phyloP scores from a whole-genome alignment of 1,140 invertebrate species.

The Bombus pyrosoma region DNA sequence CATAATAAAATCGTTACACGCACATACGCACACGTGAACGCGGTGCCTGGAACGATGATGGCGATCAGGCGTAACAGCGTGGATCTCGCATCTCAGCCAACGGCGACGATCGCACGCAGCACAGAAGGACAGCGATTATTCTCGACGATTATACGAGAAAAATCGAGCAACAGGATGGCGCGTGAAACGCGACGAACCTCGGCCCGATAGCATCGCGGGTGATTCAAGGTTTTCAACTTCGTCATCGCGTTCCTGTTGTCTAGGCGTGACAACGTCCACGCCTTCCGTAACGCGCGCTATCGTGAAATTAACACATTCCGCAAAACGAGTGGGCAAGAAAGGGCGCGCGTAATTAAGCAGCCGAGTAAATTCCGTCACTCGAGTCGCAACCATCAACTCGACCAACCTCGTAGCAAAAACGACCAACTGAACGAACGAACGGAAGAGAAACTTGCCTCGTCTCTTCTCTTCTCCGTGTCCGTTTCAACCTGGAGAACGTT shows the following conservation, averaged over 20 bases:
- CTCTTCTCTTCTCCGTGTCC: background rate
- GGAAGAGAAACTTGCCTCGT: background rate
- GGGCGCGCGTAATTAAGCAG: constrained; percentile 32
- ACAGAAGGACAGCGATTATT: constrained; percentile 10
- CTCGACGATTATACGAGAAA: constrained; percentile 1
- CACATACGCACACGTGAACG: background rate
- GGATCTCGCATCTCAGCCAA: background rate
- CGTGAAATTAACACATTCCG: constrained; percentile 47
- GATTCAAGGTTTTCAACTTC: constrained; percentile 19
- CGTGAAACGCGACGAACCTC: background rate
- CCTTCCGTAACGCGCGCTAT: constrained; percentile 40
- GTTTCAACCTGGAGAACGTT: background rate
- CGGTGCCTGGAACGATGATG: background rate
- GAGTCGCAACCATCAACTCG: background rate
- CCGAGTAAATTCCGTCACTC: constrained; percentile 7
- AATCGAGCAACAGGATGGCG: background rate
- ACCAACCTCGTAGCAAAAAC: background rate
- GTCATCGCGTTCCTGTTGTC: constrained; percentile 37
- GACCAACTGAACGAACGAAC: background rate
- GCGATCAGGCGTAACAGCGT: background rate
- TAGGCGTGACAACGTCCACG: constrained; percentile 43
- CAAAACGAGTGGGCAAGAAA: constrained; percentile 21
- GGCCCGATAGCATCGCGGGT: constrained; percentile 15
- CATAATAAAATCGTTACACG: background rate
- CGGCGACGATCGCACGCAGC: constrained; percentile 3